Evolutionary conservation across 2,797 vertebrate species (phyloP), one percentile per base, ranked within the genome.

Genomic region (Esox masquinongy): DNA sequence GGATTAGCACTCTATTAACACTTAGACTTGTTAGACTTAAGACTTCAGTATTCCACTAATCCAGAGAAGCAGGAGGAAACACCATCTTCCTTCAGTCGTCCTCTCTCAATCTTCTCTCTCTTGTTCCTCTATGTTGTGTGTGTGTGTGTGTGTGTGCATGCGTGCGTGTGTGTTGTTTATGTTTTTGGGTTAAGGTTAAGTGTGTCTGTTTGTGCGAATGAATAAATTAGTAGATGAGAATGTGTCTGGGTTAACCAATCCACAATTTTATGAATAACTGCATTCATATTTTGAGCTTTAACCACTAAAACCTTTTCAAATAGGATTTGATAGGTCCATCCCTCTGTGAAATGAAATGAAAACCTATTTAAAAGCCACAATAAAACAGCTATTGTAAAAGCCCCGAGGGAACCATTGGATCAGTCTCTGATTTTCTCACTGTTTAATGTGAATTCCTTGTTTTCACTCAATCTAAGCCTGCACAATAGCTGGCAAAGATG

Each of bases 281-380:
- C 64, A 16, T 36, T 67, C 16, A 19, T 7, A 36, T 36, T 61
- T 67, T 34, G 15, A 67, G 64, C 29, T 67, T 67, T 17, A 14
- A 67, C 31, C 29, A 31, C 31, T 29, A 15, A 67, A 34, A 19
- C 26, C 15, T 34, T 14, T 31, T 66, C 15, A 31, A 67, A 36
- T 8, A 19, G 29, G 64, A 29, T n/a, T 36, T 67, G 29, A 67
- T 36, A 67, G 31, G 29, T 16, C 29, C 31, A 31, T 67, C 64
- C 22, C 63, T 16, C 16, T 67, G 64, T 17, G 64, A 66, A 67
- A 67, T 66, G 12, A 64, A 64, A 64, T 66, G 63, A 67, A 5
- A 36, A 66, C 12, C 26, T 16, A 15, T 16, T 31, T 6, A 26
- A 17, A 64, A 26, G 24, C 22, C 26, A 64, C 12, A 29, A 67